A percentile compares a stretch with the other conserved stretches of the same genome.
These are phyloP conservation scores for Girardinus metallicus DNA, from an alignment of 2,797 vertebrate genomes.

Conservation along the genomic window DNA sequence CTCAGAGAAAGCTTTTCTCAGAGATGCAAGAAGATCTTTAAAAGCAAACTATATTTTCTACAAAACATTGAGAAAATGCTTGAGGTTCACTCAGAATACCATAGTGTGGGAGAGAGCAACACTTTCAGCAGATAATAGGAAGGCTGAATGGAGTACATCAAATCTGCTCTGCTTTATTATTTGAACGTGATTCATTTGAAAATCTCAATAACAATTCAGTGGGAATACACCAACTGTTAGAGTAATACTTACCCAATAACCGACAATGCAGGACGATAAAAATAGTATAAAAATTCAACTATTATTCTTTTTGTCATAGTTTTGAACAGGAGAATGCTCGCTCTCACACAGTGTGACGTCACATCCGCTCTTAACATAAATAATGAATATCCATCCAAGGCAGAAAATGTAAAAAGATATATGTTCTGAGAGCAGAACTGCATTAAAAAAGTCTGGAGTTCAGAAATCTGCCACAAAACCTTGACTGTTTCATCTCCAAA, in stretches of 20 bases:
- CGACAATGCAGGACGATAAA: background rate
- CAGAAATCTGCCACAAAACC: background rate
- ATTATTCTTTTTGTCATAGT: background rate
- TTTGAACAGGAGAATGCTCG: background rate
- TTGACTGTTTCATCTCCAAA: background rate
- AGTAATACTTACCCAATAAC: background rate
- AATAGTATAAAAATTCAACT: background rate
- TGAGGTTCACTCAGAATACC: background rate
- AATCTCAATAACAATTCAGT: background rate
- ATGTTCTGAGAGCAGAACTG: background rate
- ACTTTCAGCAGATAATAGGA: background rate
- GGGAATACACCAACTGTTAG: background rate
- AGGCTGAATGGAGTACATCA: background rate
- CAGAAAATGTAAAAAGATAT: background rate
- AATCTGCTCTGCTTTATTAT: background rate
- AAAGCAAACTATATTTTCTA: background rate
- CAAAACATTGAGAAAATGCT: background rate
- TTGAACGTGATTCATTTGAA: background rate
- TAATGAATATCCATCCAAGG: background rate
- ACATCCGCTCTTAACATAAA: background rate
- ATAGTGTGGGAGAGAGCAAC: background rate
- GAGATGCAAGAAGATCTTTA: background rate
- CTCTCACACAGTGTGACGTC: background rate
- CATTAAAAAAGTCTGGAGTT: background rate
- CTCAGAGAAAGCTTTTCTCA: background rate